phyloP scores from a whole-genome alignment of 2,113 vertebrate genomes.

The Physeter macrocephalus region DNA sequence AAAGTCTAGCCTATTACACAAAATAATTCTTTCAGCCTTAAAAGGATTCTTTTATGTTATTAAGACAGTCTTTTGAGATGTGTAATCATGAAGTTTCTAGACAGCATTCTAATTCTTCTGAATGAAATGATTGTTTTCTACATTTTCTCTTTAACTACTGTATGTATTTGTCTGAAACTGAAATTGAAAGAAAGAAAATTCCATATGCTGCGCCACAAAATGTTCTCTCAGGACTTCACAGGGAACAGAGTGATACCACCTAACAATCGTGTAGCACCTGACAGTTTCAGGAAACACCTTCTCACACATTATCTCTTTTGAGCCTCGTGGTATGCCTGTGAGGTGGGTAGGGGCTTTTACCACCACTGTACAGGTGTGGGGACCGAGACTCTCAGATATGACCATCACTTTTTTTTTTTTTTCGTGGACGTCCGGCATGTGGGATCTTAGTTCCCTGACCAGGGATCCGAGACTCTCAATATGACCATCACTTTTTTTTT shows the following conservation, averaged over 20 bases:
- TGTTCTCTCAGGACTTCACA: background rate
- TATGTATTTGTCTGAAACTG: background rate
- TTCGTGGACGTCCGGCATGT: too few species aligned
- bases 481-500: background rate
- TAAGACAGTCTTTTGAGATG: constrained; percentile 27
- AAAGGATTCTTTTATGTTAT: constrained; percentile 18
- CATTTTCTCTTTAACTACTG: background rate
- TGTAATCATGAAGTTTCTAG: background rate
- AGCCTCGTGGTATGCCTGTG: background rate
- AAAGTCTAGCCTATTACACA: background rate
- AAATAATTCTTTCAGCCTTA: constrained; percentile 25
- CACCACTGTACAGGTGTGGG: background rate
- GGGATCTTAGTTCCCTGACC: too few species aligned
- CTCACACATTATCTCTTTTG: background rate
- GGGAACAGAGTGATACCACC: background rate
- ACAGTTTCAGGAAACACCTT: background rate
- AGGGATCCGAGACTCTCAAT: background rate
- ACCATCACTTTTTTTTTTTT: background rate
- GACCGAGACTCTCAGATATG: background rate
- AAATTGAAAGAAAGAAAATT: background rate
- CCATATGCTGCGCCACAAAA: background rate
- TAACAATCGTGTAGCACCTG: background rate
- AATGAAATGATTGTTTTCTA: background rate
- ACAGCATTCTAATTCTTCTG: background rate
- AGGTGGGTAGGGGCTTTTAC: background rate